Conservation (phyloP, 2,797 vertebrate species). For the Darevskia nairensis region DNA sequence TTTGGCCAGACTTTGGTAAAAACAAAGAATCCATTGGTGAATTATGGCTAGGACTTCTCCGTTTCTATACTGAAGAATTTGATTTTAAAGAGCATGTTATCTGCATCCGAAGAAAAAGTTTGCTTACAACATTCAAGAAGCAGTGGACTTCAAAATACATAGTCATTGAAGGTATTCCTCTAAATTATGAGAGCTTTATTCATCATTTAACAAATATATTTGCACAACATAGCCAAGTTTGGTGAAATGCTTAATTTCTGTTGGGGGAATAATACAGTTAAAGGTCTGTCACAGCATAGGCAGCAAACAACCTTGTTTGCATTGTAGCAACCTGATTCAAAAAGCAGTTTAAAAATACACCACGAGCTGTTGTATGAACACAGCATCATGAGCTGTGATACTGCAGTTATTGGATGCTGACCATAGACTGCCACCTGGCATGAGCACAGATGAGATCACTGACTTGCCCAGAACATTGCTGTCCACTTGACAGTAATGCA, state of each 20-base stretch:
- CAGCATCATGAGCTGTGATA: neutral
- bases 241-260: neutral
- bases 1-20: constrained; percentile 86
- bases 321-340: neutral
- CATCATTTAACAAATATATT: neutral
- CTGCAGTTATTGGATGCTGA: neutral
- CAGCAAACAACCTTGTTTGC: neutral
- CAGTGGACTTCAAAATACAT: constrained; percentile 98
- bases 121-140: constrained; percentile 96
- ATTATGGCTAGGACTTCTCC: constrained; percentile 93
- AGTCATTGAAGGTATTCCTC: constrained; percentile 91
- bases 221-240: neutral
- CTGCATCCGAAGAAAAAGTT: constrained; percentile 87
- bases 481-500: neutral
- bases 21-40: constrained; percentile 92
- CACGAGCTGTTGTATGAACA: neutral
- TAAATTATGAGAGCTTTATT: constrained; percentile 8
- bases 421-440: neutral
- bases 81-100: constrained; percentile 96
- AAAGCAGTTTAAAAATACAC: neutral
- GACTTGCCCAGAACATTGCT: neutral
- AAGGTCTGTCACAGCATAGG: neutral
- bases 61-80: constrained; percentile 96
- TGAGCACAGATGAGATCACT: neutral
- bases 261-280: neutral